Percentiles rank a stretch among this genome's conserved stretches.
Evolutionary conservation across 92 coral and sea anemone genomes (phyloP).

Genomic region (Parazoanthus atlanticus): DNA sequence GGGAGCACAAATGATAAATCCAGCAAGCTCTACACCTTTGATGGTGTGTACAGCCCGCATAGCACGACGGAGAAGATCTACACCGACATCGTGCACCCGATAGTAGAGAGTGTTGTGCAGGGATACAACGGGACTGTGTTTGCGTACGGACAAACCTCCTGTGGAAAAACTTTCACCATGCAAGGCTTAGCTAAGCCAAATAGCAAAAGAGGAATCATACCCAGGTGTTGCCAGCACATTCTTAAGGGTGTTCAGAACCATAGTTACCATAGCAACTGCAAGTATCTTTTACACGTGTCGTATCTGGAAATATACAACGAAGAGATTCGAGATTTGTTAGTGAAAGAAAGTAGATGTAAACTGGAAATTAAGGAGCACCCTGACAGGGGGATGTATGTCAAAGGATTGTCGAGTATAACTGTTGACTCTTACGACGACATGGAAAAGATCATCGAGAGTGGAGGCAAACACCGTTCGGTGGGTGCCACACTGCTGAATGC

Average conservation of each 20-base stretch:
- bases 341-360: conserved; percentile 66
- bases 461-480: conserved; percentile 80
- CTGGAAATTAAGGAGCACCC: conserved; percentile 86
- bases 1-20: conserved; percentile 46
- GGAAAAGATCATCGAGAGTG: conserved; percentile 69
- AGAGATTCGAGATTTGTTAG: conserved; percentile 74
- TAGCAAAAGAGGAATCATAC: conserved; percentile 74
- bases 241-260: conserved; percentile 62
- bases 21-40: conserved; percentile 73
- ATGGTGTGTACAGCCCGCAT: conserved; percentile 77
- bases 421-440: conserved; percentile 81
- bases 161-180: conserved; percentile 93
- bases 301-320: conserved; percentile 89
- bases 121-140: conserved; percentile 93
- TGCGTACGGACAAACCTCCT: conserved; percentile 89
- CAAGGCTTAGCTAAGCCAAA: conserved; percentile 66
- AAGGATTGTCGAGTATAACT: conserved; percentile 80
- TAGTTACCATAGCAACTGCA: conserved; percentile 60
- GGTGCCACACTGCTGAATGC: conserved; percentile 80
- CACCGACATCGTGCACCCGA: conserved; percentile 83
- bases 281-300: conserved; percentile 79
- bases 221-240: conserved; percentile 81
- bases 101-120: conserved; percentile 81
- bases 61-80: conserved; percentile 78
- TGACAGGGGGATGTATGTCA: conserved; percentile 86